Percentiles rank a stretch among this genome's conserved stretches.
phyloP scores from a whole-genome alignment of 2,888 invertebrate species.

The Drosophila stalkeri region DNA sequence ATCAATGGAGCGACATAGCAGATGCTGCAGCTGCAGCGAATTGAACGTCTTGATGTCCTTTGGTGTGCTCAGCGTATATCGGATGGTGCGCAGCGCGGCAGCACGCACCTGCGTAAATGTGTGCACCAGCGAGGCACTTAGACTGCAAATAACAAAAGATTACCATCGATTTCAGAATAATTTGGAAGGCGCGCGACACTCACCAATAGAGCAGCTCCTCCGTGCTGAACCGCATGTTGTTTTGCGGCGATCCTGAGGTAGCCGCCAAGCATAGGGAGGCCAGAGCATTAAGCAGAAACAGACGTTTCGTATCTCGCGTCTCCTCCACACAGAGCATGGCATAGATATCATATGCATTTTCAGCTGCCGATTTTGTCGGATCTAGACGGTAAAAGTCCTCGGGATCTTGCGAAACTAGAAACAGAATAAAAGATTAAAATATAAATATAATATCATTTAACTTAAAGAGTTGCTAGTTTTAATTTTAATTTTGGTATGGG shows the following conservation, averaged over 20 bases:
- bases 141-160: conserved; percentile 86
- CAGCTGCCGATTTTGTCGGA: conserved; percentile 87
- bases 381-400: conserved; percentile 89
- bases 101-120: conserved; percentile 96
- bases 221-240: conserved; percentile 89
- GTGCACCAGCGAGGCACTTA: conserved; percentile 93
- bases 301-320: conserved; percentile 91
- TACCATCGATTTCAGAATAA: not conserved
- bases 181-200: conserved; percentile 64
- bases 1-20: conserved; percentile 94
- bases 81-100: conserved; percentile 93
- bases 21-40: conserved; percentile 92
- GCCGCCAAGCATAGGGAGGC: conserved; percentile 88
- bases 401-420: conserved; percentile 82
- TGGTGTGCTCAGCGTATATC: conserved; percentile 92
- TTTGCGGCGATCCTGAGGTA: conserved; percentile 55
- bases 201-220: conserved; percentile 94
- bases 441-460: not conserved
- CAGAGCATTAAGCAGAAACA: conserved; percentile 95
- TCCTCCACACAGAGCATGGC: conserved; percentile 86
- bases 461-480: not conserved
- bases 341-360: conserved; percentile 89
- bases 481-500: not conserved
- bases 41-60: conserved; percentile 92
- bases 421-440: not conserved